These are phyloP conservation scores for Garrulus glandarius DNA, from an alignment of 2,797 vertebrate species.

Conservation along the genomic window DNA sequence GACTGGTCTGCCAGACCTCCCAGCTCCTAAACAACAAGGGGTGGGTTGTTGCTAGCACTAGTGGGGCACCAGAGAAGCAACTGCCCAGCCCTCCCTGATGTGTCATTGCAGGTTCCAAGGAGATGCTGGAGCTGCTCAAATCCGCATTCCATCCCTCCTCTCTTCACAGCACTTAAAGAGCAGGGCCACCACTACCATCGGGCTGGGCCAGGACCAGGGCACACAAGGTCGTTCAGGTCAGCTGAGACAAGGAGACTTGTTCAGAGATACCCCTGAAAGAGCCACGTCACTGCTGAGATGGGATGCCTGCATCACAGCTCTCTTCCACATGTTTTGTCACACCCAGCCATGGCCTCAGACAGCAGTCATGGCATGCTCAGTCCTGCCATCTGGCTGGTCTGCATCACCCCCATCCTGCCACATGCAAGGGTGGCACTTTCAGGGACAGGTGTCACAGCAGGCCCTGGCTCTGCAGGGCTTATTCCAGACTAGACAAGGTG, in stretches of 20 bases:
- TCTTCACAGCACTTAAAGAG: background rate
- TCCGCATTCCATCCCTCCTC: background rate
- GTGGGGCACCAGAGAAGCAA: background rate
- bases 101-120: background rate
- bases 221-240: background rate
- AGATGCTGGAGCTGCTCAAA: background rate
- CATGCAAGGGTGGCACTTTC: background rate
- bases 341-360: background rate
- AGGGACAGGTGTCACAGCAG: background rate
- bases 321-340: background rate
- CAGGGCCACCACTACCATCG: rapidly evolving
- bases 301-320: background rate
- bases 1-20: background rate
- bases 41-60: background rate
- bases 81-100: background rate
- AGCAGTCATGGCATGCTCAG: background rate
- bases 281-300: background rate
- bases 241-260: background rate
- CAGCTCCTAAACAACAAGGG: background rate
- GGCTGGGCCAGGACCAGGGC: background rate
- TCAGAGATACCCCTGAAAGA: background rate
- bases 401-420: background rate
- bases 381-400: background rate
- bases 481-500: background rate
- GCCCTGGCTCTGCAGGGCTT: background rate